Percentiles rank a stretch among this genome's conserved stretches.
Evolutionary conservation across 1,140 invertebrate species (phyloP).

Genomic region (Musca vetustissima): DNA sequence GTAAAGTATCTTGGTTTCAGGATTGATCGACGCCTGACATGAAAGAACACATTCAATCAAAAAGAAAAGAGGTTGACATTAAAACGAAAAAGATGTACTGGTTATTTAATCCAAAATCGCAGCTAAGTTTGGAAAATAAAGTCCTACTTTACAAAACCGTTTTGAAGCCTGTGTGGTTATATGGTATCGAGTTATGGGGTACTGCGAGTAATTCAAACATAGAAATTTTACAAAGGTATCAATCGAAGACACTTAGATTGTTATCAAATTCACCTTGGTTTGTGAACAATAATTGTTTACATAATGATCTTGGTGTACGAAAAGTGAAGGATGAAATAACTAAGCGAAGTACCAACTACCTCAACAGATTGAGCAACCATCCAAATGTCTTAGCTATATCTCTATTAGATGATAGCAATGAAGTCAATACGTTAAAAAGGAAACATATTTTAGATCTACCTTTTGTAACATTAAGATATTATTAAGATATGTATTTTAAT

Average conservation of each 20-base stretch:
- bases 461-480: too few species aligned
- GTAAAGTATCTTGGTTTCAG: too few species aligned
- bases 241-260: background rate
- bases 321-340: background rate
- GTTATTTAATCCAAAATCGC: background rate
- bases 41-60: too few species aligned
- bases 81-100: background rate
- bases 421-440: background rate
- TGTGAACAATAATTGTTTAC: background rate
- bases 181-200: background rate
- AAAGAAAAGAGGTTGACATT: background rate
- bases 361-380: background rate
- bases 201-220: background rate
- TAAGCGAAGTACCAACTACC: background rate
- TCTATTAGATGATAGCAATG: background rate
- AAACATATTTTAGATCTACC: too few species aligned
- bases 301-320: background rate
- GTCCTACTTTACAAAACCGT: background rate
- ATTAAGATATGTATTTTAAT: too few species aligned
- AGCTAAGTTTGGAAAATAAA: background rate
- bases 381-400: background rate
- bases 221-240: slow-evolving; percentile 2
- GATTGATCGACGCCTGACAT: too few species aligned
- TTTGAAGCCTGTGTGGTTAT: background rate
- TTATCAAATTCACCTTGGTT: background rate